phyloP scores from a whole-genome alignment of 2,888 invertebrate genomes.

The Dryococelus australis region DNA sequence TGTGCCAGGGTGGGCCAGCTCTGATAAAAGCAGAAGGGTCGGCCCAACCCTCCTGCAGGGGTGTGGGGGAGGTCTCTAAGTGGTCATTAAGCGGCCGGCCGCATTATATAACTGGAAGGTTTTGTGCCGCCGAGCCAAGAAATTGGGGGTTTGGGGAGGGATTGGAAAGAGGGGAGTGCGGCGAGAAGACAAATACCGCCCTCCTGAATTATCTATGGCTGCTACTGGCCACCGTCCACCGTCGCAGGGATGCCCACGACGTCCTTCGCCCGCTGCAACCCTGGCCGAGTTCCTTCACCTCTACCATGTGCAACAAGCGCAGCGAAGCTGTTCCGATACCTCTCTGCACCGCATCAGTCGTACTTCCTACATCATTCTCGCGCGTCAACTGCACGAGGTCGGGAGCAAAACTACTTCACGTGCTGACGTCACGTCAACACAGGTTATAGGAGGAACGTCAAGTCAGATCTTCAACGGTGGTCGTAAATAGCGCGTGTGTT shows the following conservation, averaged over 20 bases:
- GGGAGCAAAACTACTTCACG: too few species aligned
- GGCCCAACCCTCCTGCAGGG: background rate
- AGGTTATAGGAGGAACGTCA: too few species aligned
- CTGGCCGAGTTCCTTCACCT: too few species aligned
- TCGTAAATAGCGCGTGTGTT: too few species aligned
- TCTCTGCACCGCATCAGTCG: too few species aligned
- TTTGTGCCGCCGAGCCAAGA: background rate
- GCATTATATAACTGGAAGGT: constrained; percentile 10
- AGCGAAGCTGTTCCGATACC: too few species aligned
- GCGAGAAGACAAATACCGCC: background rate
- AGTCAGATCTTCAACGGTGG: too few species aligned
- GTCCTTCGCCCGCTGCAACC: too few species aligned
- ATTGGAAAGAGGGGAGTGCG: background rate
- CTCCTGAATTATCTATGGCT: background rate
- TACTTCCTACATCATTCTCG: too few species aligned
- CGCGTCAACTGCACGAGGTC: too few species aligned
- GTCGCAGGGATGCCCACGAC: background rate
- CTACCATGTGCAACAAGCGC: too few species aligned
- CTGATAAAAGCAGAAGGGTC: constrained; percentile 1
- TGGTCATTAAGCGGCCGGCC: background rate
- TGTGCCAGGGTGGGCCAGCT: background rate
- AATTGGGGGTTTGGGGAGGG: background rate
- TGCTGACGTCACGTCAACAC: too few species aligned
- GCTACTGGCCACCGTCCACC: background rate
- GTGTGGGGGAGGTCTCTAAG: background rate